Base-by-base conservation (phyloP, 92 coral and sea anemone genomes). In the Paragorgia papillata region DNA sequence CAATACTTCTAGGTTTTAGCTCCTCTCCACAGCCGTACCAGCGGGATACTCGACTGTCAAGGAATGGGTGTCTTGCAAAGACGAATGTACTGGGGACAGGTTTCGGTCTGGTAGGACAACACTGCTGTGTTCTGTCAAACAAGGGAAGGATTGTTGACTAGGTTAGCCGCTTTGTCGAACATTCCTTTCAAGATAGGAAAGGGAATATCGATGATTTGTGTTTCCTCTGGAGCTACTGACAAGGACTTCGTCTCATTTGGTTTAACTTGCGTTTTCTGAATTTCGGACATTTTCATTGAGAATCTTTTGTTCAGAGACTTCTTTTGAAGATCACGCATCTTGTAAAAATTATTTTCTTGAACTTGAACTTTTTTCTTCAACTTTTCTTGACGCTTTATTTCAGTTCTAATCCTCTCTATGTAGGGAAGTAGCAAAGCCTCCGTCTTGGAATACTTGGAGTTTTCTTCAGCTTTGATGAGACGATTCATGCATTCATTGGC, bases 321-420 rank as follows among this genome's bases (percentile, higher is more conserved):
- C 67, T 86, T 86, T 73, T 86, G 89, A 18, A 34, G 57, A 44
- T 64, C 69, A 14, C 68, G 74, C 85, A 85, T 80, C 51, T 81
- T 39, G 50, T 74, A 85, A 69, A 81, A 86, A 40, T 82, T 37
- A 57, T 77, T 65, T 80, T 81, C 89, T 35, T 81, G 80, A 15
- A 81, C 86, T 7, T 22, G 33, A 50, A 86, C 75, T 41, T 81
- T 80, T 26, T 81, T 55, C 26, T 66, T 68, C 49, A 86, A 39
- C 13, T 82, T 84, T 62, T 76, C 74, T 48, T 87, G 88, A 33
- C 83, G 62, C 41, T 70, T 61, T 1, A 86, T 74, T 66, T 75
- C 75, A 3, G 62, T 31, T 82, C 75, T 61, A 19, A 73, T 82
- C 49, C 75, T 57, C 59, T 73, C 85, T 43, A 82, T 64, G n/a